phyloP scores from a whole-genome alignment of 2,888 invertebrate genomes.

The Xanthorhoe designata region DNA sequence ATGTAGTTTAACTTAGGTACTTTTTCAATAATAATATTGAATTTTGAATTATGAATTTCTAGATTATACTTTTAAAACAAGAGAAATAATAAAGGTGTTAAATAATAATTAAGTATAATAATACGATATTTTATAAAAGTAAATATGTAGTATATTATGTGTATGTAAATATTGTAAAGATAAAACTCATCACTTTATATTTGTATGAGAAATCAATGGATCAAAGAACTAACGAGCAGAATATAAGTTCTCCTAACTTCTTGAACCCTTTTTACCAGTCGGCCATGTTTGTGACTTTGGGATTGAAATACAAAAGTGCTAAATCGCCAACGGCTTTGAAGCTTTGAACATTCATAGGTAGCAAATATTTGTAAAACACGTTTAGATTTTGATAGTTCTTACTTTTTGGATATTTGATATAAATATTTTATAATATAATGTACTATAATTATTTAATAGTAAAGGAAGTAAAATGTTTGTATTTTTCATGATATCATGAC shows the following conservation, averaged over 20 bases:
- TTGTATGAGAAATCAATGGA: neutral
- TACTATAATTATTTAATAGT: too few species aligned
- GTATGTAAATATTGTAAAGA: neutral
- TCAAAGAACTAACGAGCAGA: constrained; percentile 5
- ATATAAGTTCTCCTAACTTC: constrained; percentile 18
- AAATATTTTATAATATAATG: too few species aligned
- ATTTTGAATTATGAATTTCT: too few species aligned
- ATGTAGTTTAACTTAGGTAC: constrained; percentile 18
- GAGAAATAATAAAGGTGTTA: too few species aligned
- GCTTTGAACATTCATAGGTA: constrained; percentile 11
- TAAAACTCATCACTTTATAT: neutral
- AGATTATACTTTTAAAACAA: too few species aligned
- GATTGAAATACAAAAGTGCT: constrained; percentile 25
- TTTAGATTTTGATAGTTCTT: neutral
- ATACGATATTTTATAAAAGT: too few species aligned
- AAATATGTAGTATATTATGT: neutral
- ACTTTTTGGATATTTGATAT: too few species aligned
- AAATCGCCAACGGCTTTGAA: constrained; percentile 26
- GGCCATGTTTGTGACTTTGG: constrained; percentile 26
- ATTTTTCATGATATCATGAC: too few species aligned
- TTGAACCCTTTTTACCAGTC: constrained; percentile 28
- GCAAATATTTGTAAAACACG: constrained; percentile 4
- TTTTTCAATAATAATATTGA: constrained; percentile 18
- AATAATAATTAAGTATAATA: too few species aligned
- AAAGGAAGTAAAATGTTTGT: too few species aligned